Base-by-base conservation (phyloP, 2,113 vertebrate species). In the Pseudolaguvia tuberculata region DNA sequence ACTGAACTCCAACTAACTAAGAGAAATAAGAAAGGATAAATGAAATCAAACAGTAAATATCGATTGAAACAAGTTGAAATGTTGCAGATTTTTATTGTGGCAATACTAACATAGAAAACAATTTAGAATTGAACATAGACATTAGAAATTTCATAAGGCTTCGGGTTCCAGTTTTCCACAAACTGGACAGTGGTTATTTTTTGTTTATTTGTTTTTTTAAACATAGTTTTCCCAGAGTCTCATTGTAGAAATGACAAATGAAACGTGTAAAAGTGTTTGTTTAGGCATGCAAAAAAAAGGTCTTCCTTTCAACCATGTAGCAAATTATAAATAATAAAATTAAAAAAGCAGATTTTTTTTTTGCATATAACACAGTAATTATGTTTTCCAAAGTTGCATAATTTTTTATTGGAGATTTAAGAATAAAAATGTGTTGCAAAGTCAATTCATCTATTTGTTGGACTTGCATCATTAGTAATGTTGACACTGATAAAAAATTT, bases 71-170 rank as follows among this genome's bases (percentile, higher is more conserved):
- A 20, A 74, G 55, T 58, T 42, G 75, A 84, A 75, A 90, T 82
- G 27, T 78, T 20, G 90, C 91, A 93, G 93, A 88, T 92, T 92
- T 50, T 93, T 91, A 90, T 92, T 95, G 91, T 93, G 91, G 93
- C 91, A 92, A 90, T 95, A 93, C 90, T 93, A 94, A 94, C 93
- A 96, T 96, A 97, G 89, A 96, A 96, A 98, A 96, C 94, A 95
- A 93, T 91, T 87, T 89, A 87, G 86, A 62, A 76, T 86, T 91
- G 89, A 91, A 99, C 93, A 97, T 89, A 96, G 88, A 94, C 92
- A 92, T 90, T 94, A 95, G 94, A 97, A 97, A 97, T 91, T 91
- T 90, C 81, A 88, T 96, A 97, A 96, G 95, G 94, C 93, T 95
- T 90, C 77, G 92, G 86, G 88, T 94, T 92, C 93, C 90, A 93